Percentiles rank a stretch among this genome's conserved stretches.
phyloP scores from a whole-genome alignment of 2,797 vertebrate species.

The Australoheros facetus region DNA sequence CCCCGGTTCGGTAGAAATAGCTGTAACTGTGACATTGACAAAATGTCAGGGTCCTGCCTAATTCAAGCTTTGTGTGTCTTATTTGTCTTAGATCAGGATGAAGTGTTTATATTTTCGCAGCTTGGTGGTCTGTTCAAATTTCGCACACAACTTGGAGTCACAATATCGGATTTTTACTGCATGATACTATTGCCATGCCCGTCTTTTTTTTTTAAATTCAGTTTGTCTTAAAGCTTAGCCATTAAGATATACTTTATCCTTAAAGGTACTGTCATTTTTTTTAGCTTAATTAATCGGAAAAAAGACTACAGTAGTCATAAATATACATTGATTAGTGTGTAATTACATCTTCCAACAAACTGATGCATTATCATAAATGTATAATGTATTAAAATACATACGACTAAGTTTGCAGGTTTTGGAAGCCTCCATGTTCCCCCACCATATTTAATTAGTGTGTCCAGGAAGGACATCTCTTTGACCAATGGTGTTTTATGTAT shows the following conservation, averaged over 20 bases:
- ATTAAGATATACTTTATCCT: neutral
- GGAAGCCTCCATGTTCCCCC: no score
- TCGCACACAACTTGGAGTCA: neutral
- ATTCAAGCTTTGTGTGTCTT: neutral
- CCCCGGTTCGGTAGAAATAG: neutral
- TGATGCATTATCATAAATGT: no score
- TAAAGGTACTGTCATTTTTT: neutral
- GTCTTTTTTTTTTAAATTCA: no score
- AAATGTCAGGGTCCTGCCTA: neutral
- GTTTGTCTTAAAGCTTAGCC: neutral
- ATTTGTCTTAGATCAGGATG: neutral
- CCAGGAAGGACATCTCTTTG: no score
- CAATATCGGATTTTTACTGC: neutral
- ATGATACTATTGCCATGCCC: neutral
- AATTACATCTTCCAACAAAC: no score
- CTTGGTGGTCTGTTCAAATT: neutral
- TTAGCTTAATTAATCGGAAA: no score
- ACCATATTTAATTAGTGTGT: no score
- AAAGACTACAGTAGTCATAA: no score
- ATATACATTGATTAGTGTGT: no score
- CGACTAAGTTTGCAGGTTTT: no score
- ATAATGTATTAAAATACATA: no score
- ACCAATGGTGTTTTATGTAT: no score
- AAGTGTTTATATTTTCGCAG: neutral
- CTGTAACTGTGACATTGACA: neutral